A percentile compares a stretch with the other conserved stretches of the same genome.
Evolutionary conservation across 2,888 invertebrate species (phyloP).

Genomic region (Ligdia adustata): DNA sequence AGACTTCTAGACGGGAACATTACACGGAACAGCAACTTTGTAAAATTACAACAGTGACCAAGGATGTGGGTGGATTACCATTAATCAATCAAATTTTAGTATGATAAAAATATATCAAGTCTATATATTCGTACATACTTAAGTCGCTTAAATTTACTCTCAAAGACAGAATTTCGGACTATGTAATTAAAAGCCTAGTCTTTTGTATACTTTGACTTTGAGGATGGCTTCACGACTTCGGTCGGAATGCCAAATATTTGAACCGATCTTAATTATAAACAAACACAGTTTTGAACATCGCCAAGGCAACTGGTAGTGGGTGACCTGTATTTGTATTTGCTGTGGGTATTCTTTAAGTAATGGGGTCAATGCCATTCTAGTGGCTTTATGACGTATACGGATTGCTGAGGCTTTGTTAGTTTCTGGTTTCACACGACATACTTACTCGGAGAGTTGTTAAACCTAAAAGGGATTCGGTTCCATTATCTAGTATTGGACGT

Average conservation of each 20-base stretch:
- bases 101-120: too few relatives aligned
- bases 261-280: slow-evolving; percentile 22
- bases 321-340: slow-evolving; percentile 8
- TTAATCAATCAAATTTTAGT: too few relatives aligned
- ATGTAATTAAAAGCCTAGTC: slow-evolving; percentile 1
- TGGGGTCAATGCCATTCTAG: slow-evolving; percentile 42
- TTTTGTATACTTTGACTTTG: slow-evolving; percentile 8
- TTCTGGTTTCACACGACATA: slow-evolving; percentile 5
- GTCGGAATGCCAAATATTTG: slow-evolving; percentile 29
- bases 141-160: background rate
- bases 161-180: slow-evolving; percentile 6
- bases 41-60: too few relatives aligned
- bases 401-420: background rate
- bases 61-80: too few relatives aligned
- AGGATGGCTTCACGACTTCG: slow-evolving; percentile 1
- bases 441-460: slow-evolving; percentile 6
- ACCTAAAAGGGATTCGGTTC: background rate
- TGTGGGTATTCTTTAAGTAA: slow-evolving; percentile 33
- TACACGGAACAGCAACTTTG: too few relatives aligned
- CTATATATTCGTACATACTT: too few relatives aligned
- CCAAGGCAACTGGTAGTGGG: slow-evolving; percentile 30
- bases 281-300: slow-evolving; percentile 38
- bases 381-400: background rate
- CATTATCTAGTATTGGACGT: slow-evolving; percentile 13
- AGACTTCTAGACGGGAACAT: too few relatives aligned